Evolutionary conservation across 2,113 vertebrate genomes (phyloP).

Genomic region (Sula dactylatra): DNA sequence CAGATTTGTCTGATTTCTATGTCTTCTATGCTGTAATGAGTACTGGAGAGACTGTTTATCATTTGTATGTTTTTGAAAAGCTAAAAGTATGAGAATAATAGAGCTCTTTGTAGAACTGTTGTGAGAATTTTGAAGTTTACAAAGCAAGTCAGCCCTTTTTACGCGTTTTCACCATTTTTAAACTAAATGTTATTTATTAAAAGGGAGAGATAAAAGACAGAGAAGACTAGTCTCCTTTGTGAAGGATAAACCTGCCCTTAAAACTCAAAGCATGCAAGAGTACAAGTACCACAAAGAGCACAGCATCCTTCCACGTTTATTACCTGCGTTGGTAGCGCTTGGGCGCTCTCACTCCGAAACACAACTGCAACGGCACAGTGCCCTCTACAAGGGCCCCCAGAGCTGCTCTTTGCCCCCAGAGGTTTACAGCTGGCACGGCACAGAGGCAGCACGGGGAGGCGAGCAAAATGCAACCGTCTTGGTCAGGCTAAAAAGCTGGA

Average conservation of each 20-base stretch:
- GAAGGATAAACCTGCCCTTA: neutral
- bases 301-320: neutral
- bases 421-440: neutral
- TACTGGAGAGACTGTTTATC: neutral
- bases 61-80: neutral
- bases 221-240: neutral
- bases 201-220: neutral
- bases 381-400: neutral
- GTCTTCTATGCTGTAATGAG: neutral
- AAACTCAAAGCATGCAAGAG: neutral
- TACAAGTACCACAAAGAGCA: neutral
- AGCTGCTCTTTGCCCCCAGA: neutral
- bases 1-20: neutral
- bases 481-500: neutral
- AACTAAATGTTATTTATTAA: neutral
- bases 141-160: neutral
- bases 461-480: neutral
- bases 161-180: neutral
- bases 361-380: neutral
- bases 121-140: neutral
- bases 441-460: neutral
- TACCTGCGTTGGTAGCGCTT: neutral
- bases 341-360: accelerated
- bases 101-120: neutral
- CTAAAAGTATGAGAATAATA: neutral